These are phyloP conservation scores for Heliocidaris tuberculata DNA, from an alignment of 35 echinoderm and acorn worm genomes.

Conservation along the genomic window DNA sequence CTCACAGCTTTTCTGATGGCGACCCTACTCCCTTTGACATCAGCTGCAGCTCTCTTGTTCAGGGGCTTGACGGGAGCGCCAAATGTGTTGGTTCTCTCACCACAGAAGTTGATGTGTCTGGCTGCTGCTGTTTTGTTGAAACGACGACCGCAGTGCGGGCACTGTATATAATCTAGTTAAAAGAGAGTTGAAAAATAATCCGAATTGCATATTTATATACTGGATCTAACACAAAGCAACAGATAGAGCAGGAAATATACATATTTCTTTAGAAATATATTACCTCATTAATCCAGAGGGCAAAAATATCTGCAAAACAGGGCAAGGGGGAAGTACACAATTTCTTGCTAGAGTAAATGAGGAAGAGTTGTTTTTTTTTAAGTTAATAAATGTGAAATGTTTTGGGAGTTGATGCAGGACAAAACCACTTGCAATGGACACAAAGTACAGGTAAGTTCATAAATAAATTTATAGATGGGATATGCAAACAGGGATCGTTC, in stretches of 20 bases:
- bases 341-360: too few species aligned
- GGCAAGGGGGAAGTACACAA: neutral
- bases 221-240: neutral
- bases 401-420: too few species aligned
- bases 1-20: conserved; percentile 95
- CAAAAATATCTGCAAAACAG: neutral
- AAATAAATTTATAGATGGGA: too few species aligned
- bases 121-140: conserved; percentile 87
- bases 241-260: neutral
- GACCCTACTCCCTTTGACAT: conserved; percentile 77
- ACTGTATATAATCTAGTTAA: conserved; percentile 86
- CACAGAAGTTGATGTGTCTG: conserved; percentile 92
- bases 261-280: neutral
- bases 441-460: too few species aligned
- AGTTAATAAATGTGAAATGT: too few species aligned
- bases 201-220: neutral
- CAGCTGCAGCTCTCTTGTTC: conserved; percentile 85
- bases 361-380: too few species aligned
- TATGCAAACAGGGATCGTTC: too few species aligned
- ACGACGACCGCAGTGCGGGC: conserved; percentile 83
- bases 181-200: neutral
- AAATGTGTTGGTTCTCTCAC: conserved; percentile 74
- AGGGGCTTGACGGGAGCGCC: conserved; percentile 90
- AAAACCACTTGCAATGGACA: too few species aligned
- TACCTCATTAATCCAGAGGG: neutral